Evolutionary conservation across 2,797 vertebrate genomes (phyloP).

Genomic region (Loris lydekkerianus): DNA sequence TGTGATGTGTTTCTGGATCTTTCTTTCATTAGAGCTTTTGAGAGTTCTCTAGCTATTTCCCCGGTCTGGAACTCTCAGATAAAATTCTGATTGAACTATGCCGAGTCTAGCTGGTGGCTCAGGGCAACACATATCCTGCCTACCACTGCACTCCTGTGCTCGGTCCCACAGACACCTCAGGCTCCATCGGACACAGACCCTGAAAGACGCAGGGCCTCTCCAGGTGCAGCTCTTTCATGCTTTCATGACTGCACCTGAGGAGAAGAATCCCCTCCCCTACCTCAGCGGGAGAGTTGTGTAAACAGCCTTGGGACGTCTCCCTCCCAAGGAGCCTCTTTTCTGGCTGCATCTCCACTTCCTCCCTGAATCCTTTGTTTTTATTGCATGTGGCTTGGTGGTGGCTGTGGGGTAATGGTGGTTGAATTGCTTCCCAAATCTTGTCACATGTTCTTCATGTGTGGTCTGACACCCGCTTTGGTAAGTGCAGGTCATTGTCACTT

Average conservation of each 20-base stretch:
- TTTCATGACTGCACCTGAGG: background rate
- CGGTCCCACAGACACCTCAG: background rate
- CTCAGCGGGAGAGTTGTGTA: background rate
- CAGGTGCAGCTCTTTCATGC: background rate
- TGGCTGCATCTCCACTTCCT: background rate
- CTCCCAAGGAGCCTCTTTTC: background rate
- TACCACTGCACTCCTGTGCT: background rate
- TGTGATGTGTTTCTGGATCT: background rate
- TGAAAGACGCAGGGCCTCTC: background rate
- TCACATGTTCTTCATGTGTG: background rate
- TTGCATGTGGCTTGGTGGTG: background rate
- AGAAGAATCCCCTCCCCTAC: background rate
- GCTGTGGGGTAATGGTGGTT: background rate
- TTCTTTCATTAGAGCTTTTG: background rate
- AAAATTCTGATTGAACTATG: background rate
- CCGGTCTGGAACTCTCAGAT: background rate
- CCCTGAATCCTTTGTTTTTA: background rate
- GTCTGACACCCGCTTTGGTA: background rate
- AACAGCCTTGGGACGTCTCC: background rate
- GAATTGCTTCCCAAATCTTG: background rate
- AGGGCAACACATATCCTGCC: background rate
- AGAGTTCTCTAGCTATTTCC: background rate
- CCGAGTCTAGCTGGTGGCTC: background rate
- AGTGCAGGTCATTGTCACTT: background rate
- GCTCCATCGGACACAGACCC: background rate